A percentile compares a stretch with the other conserved stretches of the same genome.
These are phyloP conservation scores for Crotalus tigris DNA, from an alignment of 2,113 vertebrate genomes.

Conservation along the genomic window DNA sequence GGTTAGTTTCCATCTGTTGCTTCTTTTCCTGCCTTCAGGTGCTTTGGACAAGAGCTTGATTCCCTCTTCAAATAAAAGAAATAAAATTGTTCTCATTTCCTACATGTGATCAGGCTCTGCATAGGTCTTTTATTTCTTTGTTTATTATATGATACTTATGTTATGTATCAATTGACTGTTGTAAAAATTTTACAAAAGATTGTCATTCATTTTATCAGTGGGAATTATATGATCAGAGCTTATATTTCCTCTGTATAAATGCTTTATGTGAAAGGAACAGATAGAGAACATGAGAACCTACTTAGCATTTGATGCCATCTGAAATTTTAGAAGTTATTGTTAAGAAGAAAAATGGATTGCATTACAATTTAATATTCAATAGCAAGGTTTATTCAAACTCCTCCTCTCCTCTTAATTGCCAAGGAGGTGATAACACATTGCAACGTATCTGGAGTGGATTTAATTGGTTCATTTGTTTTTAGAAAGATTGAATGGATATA, in stretches of 20 bases:
- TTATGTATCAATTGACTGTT: not conserved
- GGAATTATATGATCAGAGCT: not conserved
- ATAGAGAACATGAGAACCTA: not conserved
- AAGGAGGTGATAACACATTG: not conserved
- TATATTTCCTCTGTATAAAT: not conserved
- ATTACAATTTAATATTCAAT: conserved; percentile 2
- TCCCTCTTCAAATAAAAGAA: not conserved
- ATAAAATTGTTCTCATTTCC: conserved; percentile 5
- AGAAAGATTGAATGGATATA: not conserved
- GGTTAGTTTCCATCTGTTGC: no score
- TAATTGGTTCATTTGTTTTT: not conserved
- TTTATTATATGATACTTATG: not conserved
- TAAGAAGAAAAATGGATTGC: not conserved
- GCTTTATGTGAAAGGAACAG: not conserved
- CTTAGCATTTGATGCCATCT: not conserved
- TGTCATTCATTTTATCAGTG: fast-evolving
- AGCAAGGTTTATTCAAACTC: not conserved
- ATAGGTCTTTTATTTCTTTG: not conserved
- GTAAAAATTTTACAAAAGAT: not conserved
- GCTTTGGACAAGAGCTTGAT: no score
- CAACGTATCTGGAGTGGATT: not conserved
- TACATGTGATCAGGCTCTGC: not conserved
- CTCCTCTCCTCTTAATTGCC: not conserved
- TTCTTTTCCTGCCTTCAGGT: no score
- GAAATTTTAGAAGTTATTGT: conserved; percentile 7